phyloP scores from a whole-genome alignment of 2,797 vertebrate genomes.

The Zalophus californianus region DNA sequence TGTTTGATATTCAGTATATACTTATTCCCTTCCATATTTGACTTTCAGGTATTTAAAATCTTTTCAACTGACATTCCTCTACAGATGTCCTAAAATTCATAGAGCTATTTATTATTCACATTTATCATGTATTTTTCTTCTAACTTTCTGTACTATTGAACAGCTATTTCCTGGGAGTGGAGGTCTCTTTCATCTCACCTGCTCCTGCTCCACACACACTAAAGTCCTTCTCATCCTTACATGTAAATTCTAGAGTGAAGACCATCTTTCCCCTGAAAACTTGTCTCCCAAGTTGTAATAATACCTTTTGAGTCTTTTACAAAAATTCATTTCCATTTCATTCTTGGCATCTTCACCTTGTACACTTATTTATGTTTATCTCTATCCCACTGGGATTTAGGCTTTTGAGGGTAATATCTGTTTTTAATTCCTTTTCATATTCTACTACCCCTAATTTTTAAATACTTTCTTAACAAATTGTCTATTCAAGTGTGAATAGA shows the following conservation, averaged over 20 bases:
- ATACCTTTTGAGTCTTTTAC: background rate
- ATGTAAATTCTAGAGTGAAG: background rate
- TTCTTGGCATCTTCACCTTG: background rate
- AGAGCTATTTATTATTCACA: background rate
- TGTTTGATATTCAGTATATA: background rate
- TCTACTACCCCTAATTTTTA: background rate
- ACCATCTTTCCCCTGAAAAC: background rate
- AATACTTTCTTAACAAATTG: background rate
- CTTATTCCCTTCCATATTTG: background rate
- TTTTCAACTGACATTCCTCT: background rate
- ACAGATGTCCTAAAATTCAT: background rate
- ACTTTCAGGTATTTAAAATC: background rate
- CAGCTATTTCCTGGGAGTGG: background rate
- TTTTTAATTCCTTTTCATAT: slow-evolving; percentile 25
- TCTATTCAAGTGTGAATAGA: background rate
- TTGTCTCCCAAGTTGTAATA: background rate
- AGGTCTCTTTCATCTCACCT: background rate
- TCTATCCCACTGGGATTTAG: background rate
- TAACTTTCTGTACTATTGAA: background rate
- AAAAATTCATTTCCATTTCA: background rate
- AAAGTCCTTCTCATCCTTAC: background rate
- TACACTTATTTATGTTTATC: background rate
- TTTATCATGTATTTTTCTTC: background rate
- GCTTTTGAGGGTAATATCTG: background rate
- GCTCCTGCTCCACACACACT: background rate